phyloP scores from a whole-genome alignment of 2,888 invertebrate genomes.

The Parnassius smintheus region DNA sequence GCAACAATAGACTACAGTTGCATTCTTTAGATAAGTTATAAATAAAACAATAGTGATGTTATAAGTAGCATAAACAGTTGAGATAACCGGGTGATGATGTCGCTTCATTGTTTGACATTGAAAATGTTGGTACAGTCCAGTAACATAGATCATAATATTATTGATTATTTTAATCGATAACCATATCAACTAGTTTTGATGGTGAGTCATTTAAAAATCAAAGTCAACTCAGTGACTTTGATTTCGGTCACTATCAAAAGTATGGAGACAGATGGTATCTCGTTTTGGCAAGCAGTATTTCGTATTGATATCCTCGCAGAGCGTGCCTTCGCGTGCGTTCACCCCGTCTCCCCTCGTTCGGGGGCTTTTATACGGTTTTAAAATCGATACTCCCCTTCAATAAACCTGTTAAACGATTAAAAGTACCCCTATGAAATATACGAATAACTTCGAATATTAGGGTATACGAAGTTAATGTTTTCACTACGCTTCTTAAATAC shows the following conservation, averaged over 20 bases:
- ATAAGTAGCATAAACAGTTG: background rate
- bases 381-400: conserved; percentile 62
- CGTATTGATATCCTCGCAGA: conserved; percentile 44
- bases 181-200: conserved; percentile 9
- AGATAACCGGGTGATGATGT: background rate
- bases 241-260: conserved; percentile 34
- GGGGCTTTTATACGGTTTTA: conserved; percentile 62
- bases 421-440: conserved; percentile 16
- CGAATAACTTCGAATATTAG: no score
- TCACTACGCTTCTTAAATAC: no score
- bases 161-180: background rate
- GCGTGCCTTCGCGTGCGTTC: conserved; percentile 58
- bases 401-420: conserved; percentile 13
- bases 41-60: conserved; percentile 1
- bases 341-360: conserved; percentile 61
- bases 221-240: conserved; percentile 33
- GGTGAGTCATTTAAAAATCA: conserved; percentile 42
- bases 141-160: background rate
- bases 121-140: background rate
- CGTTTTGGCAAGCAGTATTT: conserved; percentile 59
- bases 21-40: conserved; percentile 13
- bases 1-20: conserved; percentile 9
- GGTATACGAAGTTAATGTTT: no score
- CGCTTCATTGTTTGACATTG: background rate
- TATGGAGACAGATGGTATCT: conserved; percentile 48